Base-by-base conservation (phyloP, 92 coral and sea anemone genomes). In the Phenganax subtilis region DNA sequence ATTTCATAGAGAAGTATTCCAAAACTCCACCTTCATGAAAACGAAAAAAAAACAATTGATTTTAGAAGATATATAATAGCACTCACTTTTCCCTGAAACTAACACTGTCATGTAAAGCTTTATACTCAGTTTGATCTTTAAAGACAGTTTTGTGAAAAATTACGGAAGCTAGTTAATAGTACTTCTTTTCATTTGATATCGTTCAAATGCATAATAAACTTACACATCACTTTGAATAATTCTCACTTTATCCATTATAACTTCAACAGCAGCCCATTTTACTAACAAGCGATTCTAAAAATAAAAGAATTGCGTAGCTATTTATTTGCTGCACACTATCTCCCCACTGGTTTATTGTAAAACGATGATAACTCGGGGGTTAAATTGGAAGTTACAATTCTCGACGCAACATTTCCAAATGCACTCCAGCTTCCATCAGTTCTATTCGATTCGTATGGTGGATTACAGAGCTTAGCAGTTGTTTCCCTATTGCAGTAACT, bases 261-360 rank as follows among this genome's bases (percentile, higher is more conserved):
- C 83, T 79, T 79, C 83, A 17, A 79, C 51, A 65, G 83, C 83
- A 9, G 83, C 74, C 83, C 83, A 79, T 47, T 79, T 79, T 1
- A 79, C 55, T 51, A 79, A 27, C 51, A 79, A 57, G 12, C 83
- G 83, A 59, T 69, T 61, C 83, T 79, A 14, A 2, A 51, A 30
- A 16, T 6, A 53, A 52, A 15, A 16, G 17, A 30, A 30, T 7
- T 29, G 30, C 14, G 12, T 69, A 20, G 2, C 7, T 59, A 14
- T 69, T 69, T 9, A 69, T 69, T 69, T 69, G 25, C 37, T 27
- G 17, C 20, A 69, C 3, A 6, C 74, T 4, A n/a, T 17, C 54
- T 28, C 12, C 12, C 9, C 25, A 20, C 25, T 20, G 25, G 25
- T 20, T 20, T 20, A 20, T 20, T 20, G 25, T 20, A 20, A 20